Base-by-base conservation (phyloP, 2,113 vertebrate genomes). In the Oceanites oceanicus region DNA sequence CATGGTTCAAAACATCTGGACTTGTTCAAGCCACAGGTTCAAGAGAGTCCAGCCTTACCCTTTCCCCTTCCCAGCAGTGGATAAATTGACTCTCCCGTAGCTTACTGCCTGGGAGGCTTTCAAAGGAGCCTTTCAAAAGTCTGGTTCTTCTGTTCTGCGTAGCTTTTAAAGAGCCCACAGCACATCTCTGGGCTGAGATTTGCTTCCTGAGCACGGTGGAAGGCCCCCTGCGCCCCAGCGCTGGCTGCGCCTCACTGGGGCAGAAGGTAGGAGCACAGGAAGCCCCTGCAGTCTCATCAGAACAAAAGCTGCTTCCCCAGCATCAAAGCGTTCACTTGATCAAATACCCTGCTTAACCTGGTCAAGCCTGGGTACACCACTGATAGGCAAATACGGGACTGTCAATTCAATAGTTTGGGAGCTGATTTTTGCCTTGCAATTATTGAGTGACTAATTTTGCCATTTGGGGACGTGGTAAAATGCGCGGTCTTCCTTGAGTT, bases 1-100 rank as follows among this genome's bases (percentile, higher is more conserved):
- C 70, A 27, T 74, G 55, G 59, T 67, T 94, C 36, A 86, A 40
- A 96, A 75, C 86, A 94, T 70, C 94, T 96, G 83, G 82, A 70
- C 62, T 92, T 86, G 66, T 87, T 92, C 59, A 71, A 88, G 56
- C 65, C 42, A 14, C 44, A 80, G 67, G 19, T 91, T 94, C 71
- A 62, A 42, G 82, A 59, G 52, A 92, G 62, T 42, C 61, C 34
- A 74, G 52, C 66, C 30, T 91, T 82, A 61, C 65, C 73, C 80
- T 89, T 89, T 92, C 61, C 44, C 58, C 52, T 96, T 85, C 52
- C 80, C 86, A 82, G 76, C 87, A 95, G 80, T 59, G 74, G 70
- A 77, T 84, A 94, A 92, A 92, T 93, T 85, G 47, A 93, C 91
- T 94, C 34, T 56, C 55, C 56, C 26, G 15, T 32, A 59, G 52